Evolutionary conservation across 2,797 vertebrate species (phyloP).

Genomic region (Todus mexicanus): DNA sequence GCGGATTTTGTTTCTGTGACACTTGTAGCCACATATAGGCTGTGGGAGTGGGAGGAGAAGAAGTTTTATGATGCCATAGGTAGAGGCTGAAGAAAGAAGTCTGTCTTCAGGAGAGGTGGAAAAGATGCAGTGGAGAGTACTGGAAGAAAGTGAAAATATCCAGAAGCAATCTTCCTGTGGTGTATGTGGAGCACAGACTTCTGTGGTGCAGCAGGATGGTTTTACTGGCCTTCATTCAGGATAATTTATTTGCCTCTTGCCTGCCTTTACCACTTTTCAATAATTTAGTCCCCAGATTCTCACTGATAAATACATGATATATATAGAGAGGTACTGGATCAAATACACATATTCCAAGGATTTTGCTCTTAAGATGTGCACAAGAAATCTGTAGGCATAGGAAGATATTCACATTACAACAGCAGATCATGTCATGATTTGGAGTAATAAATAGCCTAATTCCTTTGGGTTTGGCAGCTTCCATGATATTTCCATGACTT

Average conservation of each 20-base stretch:
- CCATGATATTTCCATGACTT: background rate
- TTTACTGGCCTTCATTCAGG: background rate
- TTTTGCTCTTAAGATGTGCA: background rate
- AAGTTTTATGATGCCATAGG: rapidly evolving
- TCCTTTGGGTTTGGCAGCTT: background rate
- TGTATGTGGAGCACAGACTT: background rate
- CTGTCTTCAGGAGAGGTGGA: background rate
- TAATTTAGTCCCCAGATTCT: background rate
- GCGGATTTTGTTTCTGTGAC: background rate
- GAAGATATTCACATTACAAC: background rate
- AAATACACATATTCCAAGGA: background rate
- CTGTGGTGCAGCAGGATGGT: background rate
- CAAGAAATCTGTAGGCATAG: background rate
- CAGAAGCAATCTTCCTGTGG: background rate
- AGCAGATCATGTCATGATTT: background rate
- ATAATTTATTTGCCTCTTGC: background rate
- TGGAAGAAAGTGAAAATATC: background rate
- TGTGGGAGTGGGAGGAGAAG: background rate
- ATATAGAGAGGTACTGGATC: background rate
- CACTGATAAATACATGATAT: background rate
- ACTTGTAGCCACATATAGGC: background rate
- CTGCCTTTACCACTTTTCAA: background rate
- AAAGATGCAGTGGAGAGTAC: background rate
- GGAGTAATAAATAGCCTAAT: background rate
- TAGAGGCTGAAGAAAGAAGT: background rate